Evolutionary conservation across 2,888 invertebrate genomes (phyloP).

Genomic region (Dendrolimus pini): DNA sequence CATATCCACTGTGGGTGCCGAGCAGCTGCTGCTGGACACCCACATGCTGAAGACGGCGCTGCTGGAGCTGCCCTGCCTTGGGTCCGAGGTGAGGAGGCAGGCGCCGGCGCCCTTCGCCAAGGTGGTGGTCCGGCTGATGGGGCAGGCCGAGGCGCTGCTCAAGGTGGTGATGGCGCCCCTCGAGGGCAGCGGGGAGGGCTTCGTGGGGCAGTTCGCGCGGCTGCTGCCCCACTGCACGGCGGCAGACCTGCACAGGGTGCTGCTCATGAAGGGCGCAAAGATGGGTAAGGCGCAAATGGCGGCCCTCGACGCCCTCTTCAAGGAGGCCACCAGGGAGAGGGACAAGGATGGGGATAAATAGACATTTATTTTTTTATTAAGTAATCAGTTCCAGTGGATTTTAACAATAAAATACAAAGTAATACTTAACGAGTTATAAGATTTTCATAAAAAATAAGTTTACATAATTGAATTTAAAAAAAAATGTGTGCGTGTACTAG

Average conservation of each 20-base stretch:
- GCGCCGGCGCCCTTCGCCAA: constrained; percentile 93
- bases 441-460: constrained; percentile 1
- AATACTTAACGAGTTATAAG: too few species aligned
- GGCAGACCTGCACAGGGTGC: constrained; percentile 93
- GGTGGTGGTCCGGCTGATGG: constrained; percentile 93
- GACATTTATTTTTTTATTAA: too few species aligned
- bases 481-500: too few species aligned
- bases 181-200: constrained; percentile 81
- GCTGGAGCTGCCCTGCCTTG: constrained; percentile 95
- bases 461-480: too few species aligned
- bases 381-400: too few species aligned
- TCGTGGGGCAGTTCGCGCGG: constrained; percentile 93
- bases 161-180: constrained; percentile 98
- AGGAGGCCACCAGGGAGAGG: constrained; percentile 27
- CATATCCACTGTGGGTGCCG: constrained; percentile 92
- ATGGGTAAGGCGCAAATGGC: constrained; percentile 44
- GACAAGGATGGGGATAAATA: constrained; percentile 2
- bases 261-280: constrained; percentile 94
- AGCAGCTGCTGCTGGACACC: constrained; percentile 94
- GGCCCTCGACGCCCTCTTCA: constrained; percentile 44
- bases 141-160: constrained; percentile 98
- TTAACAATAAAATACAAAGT: too few species aligned
- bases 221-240: constrained; percentile 92
- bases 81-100: constrained; percentile 90
- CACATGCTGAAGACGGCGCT: constrained; percentile 96